A percentile compares a stretch with the other conserved stretches of the same genome.
These are phyloP conservation scores for Lanius collurio DNA, from an alignment of 2,113 vertebrate genomes.

Conservation along the genomic window DNA sequence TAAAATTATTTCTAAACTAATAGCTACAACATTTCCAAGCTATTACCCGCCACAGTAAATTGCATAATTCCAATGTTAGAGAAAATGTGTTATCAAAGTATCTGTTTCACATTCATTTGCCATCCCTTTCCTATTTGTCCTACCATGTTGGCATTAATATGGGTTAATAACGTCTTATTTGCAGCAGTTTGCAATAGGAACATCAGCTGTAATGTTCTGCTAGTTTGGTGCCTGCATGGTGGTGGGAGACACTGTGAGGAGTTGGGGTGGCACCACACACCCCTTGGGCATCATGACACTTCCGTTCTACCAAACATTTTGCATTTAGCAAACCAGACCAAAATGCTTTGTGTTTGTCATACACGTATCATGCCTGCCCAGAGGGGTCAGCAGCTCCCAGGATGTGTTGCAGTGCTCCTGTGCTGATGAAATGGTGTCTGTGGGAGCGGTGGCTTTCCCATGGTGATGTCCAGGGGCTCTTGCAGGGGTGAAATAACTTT, in stretches of 20 bases:
- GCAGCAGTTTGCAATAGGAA: neutral
- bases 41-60: neutral
- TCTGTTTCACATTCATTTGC: neutral
- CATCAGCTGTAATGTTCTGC: neutral
- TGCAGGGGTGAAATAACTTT: neutral
- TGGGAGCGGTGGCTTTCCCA: neutral
- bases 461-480: neutral
- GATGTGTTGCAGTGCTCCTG: rapidly evolving
- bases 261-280: neutral
- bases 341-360: neutral
- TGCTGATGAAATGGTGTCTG: neutral
- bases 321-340: neutral
- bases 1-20: neutral
- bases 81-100: neutral
- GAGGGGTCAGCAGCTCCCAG: neutral
- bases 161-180: neutral
- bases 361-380: rapidly evolving
- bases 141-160: neutral
- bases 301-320: neutral
- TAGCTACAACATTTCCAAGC: neutral
- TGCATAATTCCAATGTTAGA: neutral
- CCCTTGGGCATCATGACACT: rapidly evolving
- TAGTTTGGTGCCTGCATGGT: neutral
- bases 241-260: neutral
- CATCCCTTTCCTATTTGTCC: neutral